Conservation (phyloP, 1,140 invertebrate species). For the Tenebrio molitor region DNA sequence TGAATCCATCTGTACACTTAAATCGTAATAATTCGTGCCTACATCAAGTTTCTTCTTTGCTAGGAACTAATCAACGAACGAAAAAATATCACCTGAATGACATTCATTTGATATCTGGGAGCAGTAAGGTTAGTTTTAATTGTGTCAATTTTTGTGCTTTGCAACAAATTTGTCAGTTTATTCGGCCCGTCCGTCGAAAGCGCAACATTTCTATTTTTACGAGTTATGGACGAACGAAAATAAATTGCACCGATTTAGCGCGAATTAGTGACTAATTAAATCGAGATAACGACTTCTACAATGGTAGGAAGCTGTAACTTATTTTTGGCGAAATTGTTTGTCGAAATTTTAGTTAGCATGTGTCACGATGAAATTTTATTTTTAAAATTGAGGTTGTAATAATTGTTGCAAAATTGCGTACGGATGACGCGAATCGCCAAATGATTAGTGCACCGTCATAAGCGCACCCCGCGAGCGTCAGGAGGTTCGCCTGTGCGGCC, state of each 20-base stretch:
- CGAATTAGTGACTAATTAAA: neutral
- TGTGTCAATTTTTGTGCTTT: slow-evolving; percentile 2
- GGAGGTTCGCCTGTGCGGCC: too few species aligned
- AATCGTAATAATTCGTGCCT: slow-evolving; percentile 6
- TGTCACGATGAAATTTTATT: slow-evolving; percentile 7
- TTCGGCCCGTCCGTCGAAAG: neutral
- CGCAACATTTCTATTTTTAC: slow-evolving; percentile 7
- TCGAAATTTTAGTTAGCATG: slow-evolving; percentile 19
- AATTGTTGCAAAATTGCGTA: slow-evolving; percentile 1
- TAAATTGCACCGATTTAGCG: neutral
- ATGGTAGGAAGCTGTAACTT: neutral
- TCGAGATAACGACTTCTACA: neutral
- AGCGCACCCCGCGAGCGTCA: too few species aligned
- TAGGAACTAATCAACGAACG: slow-evolving; percentile 6
- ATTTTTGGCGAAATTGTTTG: slow-evolving; percentile 1
- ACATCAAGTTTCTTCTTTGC: neutral
- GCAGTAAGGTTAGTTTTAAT: slow-evolving; percentile 36
- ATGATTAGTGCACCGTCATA: too few species aligned
- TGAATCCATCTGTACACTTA: neutral
- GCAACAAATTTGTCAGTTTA: neutral
- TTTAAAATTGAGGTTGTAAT: slow-evolving; percentile 16
- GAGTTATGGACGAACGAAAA: neutral
- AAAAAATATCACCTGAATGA: slow-evolving; percentile 10
- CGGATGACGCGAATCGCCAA: neutral
- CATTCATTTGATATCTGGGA: slow-evolving; percentile 14